phyloP scores from a whole-genome alignment of 2,888 invertebrate species.

The Eupithecia vulgata region DNA sequence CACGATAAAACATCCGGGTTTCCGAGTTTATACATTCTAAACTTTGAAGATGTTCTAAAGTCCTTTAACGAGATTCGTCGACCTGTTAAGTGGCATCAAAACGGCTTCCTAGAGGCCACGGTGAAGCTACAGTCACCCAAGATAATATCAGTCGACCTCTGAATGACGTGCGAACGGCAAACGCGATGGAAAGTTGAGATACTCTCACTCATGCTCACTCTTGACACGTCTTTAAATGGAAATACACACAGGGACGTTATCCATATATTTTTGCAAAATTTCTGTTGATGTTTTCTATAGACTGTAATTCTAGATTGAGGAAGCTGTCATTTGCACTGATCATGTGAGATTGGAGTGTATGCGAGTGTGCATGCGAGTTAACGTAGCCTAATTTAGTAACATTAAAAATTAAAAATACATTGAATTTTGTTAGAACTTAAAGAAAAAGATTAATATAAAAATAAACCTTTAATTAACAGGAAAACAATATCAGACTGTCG shows the following conservation, averaged over 20 bases:
- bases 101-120: not conserved
- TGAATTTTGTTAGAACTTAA: too few species aligned
- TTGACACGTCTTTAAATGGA: slow-evolving; percentile 20
- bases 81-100: slow-evolving; percentile 2
- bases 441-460: too few species aligned
- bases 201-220: slow-evolving; percentile 22
- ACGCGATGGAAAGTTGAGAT: slow-evolving; percentile 34
- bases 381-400: too few species aligned
- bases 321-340: not conserved
- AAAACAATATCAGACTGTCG: too few species aligned
- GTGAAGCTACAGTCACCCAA: slow-evolving; percentile 14
- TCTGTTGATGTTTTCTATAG: too few species aligned
- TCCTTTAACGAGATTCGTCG: not conserved
- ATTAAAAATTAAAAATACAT: too few species aligned
- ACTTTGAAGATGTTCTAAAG: not conserved
- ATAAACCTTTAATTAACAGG: too few species aligned
- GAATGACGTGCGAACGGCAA: slow-evolving; percentile 33
- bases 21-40: not conserved
- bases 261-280: not conserved
- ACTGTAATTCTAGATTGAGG: not conserved
- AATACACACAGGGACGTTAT: not conserved
- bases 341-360: too few species aligned
- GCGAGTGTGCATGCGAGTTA: too few species aligned
- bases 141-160: slow-evolving; percentile 27
- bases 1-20: not conserved